Base-by-base conservation (phyloP, 2,888 invertebrate genomes). In the Sicus ferrugineus region DNA sequence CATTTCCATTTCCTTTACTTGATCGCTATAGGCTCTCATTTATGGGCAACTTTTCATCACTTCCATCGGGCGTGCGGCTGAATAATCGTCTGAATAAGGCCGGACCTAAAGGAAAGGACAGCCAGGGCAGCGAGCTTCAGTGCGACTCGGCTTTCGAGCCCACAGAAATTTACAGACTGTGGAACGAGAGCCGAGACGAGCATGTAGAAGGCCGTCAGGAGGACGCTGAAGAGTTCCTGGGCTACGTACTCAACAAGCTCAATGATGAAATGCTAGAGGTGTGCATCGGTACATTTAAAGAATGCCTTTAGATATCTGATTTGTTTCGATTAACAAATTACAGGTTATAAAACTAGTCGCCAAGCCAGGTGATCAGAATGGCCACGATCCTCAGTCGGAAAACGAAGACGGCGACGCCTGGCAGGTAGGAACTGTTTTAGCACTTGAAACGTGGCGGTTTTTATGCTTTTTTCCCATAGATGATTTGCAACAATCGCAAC, bases 211-310 rank as follows among this genome's bases (percentile, higher is more conserved):
- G 96, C 0, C 88, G 95, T 23, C 98, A 98, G 84, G 97, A 98
- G 83, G 98, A 98, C 86, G 98, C 98, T 0, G 98, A 98, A 85
- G 98, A 98, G 84, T 97, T 98, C 86, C 89, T 98, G 2, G 94
- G 96, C 7, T 95, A 94, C 83, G 88, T 98, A 73, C 88, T 98
- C 28, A 98, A 97, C 86, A 94, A 94, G 30, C 89, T 98, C 68
- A 97, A 97, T 81, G 98, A 98, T 85, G 98, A 98, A 87, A 97
- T 98, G 96, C 88, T 95, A 2, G 95, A 96, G 88, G 93, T 94
- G 79, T 38, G 19, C 48, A 14, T 23, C 3, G 21, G 9, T 11
- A 42, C 2, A 23, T 11, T 61, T 23, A 62, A 16, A 42, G 3
- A 31, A 1, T 3, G n/a, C 23, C 28, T 56, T n/a, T 56, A 28